Percentiles rank a stretch among this genome's conserved stretches.
Conservation (phyloP, 2,113 vertebrate species). For the Athene noctua region DNA sequence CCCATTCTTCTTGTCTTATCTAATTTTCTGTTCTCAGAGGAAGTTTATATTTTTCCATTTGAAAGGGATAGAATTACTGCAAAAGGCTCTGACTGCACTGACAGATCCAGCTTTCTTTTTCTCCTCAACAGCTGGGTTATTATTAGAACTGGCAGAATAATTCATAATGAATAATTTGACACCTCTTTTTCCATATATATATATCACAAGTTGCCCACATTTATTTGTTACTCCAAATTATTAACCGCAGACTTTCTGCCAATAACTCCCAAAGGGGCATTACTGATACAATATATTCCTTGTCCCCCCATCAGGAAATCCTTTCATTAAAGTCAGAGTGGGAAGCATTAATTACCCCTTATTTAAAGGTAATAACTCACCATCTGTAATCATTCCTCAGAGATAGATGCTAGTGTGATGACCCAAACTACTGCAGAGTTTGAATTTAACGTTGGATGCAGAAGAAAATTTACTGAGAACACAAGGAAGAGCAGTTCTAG, state of each 20-base stretch:
- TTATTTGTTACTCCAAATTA: conserved; percentile 55
- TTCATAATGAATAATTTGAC: conserved; percentile 67
- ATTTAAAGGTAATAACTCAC: conserved; percentile 56
- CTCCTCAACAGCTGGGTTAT: conserved; percentile 41
- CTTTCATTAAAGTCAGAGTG: conserved; percentile 22
- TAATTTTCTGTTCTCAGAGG: conserved; percentile 62
- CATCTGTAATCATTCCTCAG: conserved; percentile 14
- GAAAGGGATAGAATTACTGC: conserved; percentile 53
- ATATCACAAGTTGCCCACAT: conserved; percentile 39
- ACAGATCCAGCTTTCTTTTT: conserved; percentile 11
- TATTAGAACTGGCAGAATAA: conserved; percentile 64
- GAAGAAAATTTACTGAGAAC: background rate
- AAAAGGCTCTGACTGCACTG: conserved; percentile 27
- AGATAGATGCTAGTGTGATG: background rate
- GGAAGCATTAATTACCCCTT: conserved; percentile 45
- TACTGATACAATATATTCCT: conserved; percentile 11
- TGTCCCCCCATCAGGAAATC: conserved; percentile 21
- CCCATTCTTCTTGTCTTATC: conserved; percentile 63
- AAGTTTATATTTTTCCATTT: conserved; percentile 52
- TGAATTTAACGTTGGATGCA: background rate
- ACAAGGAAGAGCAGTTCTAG: background rate
- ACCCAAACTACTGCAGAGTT: conserved; percentile 16
- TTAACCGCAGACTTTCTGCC: conserved; percentile 39
- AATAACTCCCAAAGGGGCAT: conserved; percentile 36
- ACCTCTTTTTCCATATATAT: conserved; percentile 39